Base-by-base conservation (phyloP, 92 coral and sea anemone genomes). In the Parazoanthus darwini region DNA sequence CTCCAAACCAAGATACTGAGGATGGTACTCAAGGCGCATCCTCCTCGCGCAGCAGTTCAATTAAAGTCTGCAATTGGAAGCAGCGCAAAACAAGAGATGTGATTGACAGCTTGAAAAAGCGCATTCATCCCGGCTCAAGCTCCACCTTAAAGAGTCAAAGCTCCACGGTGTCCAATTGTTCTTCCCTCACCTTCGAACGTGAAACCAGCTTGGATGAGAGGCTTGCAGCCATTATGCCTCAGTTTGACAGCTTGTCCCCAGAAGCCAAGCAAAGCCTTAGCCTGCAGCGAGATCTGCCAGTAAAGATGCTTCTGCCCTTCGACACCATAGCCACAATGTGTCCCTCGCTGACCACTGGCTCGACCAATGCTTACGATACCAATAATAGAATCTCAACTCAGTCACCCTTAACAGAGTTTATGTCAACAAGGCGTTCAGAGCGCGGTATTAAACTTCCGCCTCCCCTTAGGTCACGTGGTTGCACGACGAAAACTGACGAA, bases 51-150 rank as follows among this genome's bases (percentile, higher is more conserved):
- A 79, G 36, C 56, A 22, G 48, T 3, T 81, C 89, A 0, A 77
- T 82, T 10, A 29, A 63, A 6, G 44, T n/a, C 37, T 95, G 23
- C 68, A 92, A 95, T 67, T 95, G 96, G 98, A 93, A 92, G 79
- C 90, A 88, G 38, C 98, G 98, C 33, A 89, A 85, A 68, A 95
- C 98, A 6, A 88, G 91, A 20, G 90, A 90, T 70, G 73, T 95
- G 75, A 93, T 95, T 9, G 94, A 93, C 76, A 95, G 98, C 89
- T 84, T 95, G 74, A 95, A 90, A 86, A 93, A 93, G 77, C 93
- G 98, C 10, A 80, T 95, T 9, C 94, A 91, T 13, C 77, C 77
- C 75, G 75, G 80, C 18, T 65, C 46, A 51, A 86, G 35, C 14
- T 42, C 82, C 4, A 56, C n/a, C 25, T 86, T 37, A 18, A 73